These are phyloP conservation scores for Calidris pugnax DNA, from an alignment of 2,113 vertebrate genomes.

Conservation along the genomic window DNA sequence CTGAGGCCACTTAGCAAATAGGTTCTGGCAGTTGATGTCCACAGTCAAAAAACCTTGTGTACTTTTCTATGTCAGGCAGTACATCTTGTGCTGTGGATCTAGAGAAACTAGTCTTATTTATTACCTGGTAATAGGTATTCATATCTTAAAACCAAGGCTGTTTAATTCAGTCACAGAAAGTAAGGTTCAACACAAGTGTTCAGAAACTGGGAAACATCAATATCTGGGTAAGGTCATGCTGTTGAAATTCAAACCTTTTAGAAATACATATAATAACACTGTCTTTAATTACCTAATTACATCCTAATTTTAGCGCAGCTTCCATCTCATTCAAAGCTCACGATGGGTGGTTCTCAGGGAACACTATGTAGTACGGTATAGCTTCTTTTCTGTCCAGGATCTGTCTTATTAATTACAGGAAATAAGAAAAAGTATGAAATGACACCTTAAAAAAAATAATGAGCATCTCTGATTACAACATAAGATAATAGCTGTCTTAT, in stretches of 20 bases:
- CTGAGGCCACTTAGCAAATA: neutral
- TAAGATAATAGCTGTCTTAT: neutral
- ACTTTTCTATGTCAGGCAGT: fast-evolving
- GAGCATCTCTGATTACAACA: neutral
- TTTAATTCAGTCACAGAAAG: neutral
- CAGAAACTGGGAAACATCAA: neutral
- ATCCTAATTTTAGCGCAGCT: neutral
- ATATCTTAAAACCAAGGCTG: neutral
- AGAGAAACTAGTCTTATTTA: neutral
- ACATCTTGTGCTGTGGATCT: too few species aligned
- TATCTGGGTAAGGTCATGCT: neutral
- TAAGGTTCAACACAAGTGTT: neutral
- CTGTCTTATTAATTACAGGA: neutral
- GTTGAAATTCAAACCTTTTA: neutral
- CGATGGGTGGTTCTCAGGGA: neutral
- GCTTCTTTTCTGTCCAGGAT: neutral
- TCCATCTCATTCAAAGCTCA: neutral
- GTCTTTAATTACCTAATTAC: neutral
- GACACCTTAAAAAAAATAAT: neutral
- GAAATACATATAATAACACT: neutral
- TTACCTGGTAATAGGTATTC: neutral
- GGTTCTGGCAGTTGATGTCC: neutral
- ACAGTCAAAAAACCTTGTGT: neutral
- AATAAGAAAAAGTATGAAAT: neutral
- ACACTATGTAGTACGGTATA: fast-evolving